These are phyloP conservation scores for Limanda limanda DNA, from an alignment of 2,113 vertebrate species.

Conservation along the genomic window DNA sequence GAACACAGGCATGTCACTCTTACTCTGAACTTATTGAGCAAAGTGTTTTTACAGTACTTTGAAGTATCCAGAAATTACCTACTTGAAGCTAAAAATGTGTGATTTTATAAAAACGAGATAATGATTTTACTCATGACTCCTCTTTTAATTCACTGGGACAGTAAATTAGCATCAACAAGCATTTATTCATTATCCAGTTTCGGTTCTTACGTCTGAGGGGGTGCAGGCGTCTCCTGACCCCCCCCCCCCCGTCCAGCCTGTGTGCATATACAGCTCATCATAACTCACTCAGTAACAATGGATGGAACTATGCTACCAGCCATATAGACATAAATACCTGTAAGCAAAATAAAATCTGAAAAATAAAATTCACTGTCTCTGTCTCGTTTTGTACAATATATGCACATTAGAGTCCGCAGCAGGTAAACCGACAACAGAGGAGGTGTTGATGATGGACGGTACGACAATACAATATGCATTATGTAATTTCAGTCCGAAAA, in stretches of 20 bases:
- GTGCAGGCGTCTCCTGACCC: conserved; percentile 7
- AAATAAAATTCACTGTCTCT: conserved; percentile 82
- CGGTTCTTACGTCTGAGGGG: conserved; percentile 24
- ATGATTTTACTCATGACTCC: not conserved
- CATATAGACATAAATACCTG: conserved; percentile 48
- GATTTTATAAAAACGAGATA: too few species aligned
- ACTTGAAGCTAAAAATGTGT: too few species aligned
- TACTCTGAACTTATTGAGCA: too few species aligned
- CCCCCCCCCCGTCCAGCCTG: not conserved
- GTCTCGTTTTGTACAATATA: conserved; percentile 57
- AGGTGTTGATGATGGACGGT: conserved; percentile 12
- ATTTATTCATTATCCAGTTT: conserved; percentile 66
- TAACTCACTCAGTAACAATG: conserved; percentile 30
- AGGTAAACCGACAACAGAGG: conserved; percentile 20
- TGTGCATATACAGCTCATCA: conserved; percentile 31
- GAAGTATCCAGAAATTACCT: too few species aligned
- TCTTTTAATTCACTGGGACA: conserved; percentile 2
- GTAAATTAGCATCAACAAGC: conserved; percentile 18
- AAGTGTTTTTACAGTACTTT: too few species aligned
- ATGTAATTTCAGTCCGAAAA: conserved; percentile 45
- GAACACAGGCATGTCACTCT: too few species aligned
- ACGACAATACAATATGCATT: conserved; percentile 61
- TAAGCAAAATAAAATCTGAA: conserved; percentile 80
- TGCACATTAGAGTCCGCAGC: conserved; percentile 17
- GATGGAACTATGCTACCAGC: conserved; percentile 46